These are phyloP conservation scores for Acronicta psi DNA, from an alignment of 2,888 invertebrate genomes.

Conservation along the genomic window DNA sequence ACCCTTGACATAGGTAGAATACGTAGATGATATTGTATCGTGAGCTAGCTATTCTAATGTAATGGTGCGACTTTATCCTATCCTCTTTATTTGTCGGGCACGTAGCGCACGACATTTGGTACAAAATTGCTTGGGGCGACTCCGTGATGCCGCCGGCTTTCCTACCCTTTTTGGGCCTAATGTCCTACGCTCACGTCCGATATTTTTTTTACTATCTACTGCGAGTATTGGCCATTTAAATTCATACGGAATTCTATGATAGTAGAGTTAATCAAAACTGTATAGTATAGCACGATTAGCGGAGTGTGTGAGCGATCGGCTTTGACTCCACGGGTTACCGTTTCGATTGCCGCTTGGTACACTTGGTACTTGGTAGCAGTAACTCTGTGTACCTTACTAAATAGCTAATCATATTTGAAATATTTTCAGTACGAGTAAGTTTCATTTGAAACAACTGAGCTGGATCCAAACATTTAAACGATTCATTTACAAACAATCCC, in stretches of 20 bases:
- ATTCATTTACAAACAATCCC: slow-evolving; percentile 34
- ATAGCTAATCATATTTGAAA: too few relatives aligned
- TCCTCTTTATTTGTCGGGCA: slow-evolving; percentile 87
- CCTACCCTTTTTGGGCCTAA: slow-evolving; percentile 79
- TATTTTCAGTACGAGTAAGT: too few relatives aligned
- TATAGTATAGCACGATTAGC: slow-evolving; percentile 5
- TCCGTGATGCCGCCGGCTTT: slow-evolving; percentile 79
- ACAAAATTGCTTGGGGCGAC: slow-evolving; percentile 87
- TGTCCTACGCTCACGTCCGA: slow-evolving; percentile 80
- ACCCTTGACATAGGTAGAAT: slow-evolving; percentile 54
- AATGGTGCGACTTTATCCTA: slow-evolving; percentile 77
- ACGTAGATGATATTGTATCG: slow-evolving; percentile 63
- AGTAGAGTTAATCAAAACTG: slow-evolving; percentile 47
- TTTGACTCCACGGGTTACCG: too few relatives aligned
- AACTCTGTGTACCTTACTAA: too few relatives aligned
- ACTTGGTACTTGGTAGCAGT: too few relatives aligned
- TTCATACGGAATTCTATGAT: slow-evolving; percentile 67
- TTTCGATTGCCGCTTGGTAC: too few relatives aligned
- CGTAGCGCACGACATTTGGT: slow-evolving; percentile 87
- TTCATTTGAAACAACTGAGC: slow-evolving; percentile 13
- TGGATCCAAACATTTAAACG: slow-evolving; percentile 28
- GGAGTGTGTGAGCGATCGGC: too few relatives aligned
- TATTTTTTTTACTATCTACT: slow-evolving; percentile 73
- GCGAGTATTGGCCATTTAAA: slow-evolving; percentile 72
- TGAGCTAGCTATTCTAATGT: slow-evolving; percentile 77